phyloP scores from a whole-genome alignment of 1,140 invertebrate genomes.

The Papilio machaon region DNA sequence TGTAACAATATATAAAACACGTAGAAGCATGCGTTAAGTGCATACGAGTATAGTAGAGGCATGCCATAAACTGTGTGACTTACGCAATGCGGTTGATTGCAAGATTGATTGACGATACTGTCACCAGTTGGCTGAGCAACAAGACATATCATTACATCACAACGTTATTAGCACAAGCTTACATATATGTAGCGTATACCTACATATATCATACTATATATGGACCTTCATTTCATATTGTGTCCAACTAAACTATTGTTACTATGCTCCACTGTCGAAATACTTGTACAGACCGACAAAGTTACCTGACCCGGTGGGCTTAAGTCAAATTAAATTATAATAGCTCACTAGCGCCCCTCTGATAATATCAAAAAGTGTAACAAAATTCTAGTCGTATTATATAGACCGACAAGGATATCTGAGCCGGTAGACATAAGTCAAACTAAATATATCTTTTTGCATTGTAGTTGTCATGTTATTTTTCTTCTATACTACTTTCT shows the following conservation, averaged over 20 bases:
- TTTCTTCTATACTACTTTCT: too few relatives aligned
- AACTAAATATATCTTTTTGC: too few relatives aligned
- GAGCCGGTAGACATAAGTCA: too few relatives aligned
- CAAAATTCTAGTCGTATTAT: too few relatives aligned
- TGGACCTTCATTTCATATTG: conserved; percentile 8
- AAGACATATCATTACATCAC: conserved; percentile 78
- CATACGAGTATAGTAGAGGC: conserved; percentile 65
- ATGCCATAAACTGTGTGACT: conserved; percentile 83
- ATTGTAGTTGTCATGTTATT: too few relatives aligned
- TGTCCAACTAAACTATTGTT: conserved; percentile 25
- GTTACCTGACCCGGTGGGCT: too few relatives aligned
- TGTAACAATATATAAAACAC: conserved; percentile 57
- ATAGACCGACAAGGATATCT: too few relatives aligned
- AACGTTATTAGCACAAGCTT: conserved; percentile 71
- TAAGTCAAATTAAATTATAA: too few relatives aligned
- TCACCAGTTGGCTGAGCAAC: conserved; percentile 92
- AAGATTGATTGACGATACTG: conserved; percentile 93
- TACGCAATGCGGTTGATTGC: conserved; percentile 95
- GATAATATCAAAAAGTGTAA: too few relatives aligned
- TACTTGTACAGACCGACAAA: background rate
- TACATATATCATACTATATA: conserved; percentile 28
- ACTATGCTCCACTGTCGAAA: background rate
- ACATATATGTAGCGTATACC: conserved; percentile 39
- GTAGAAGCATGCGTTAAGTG: conserved; percentile 69
- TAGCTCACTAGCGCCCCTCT: too few relatives aligned